Conservation (phyloP, 2,113 vertebrate genomes). For the Elanoides forficatus region DNA sequence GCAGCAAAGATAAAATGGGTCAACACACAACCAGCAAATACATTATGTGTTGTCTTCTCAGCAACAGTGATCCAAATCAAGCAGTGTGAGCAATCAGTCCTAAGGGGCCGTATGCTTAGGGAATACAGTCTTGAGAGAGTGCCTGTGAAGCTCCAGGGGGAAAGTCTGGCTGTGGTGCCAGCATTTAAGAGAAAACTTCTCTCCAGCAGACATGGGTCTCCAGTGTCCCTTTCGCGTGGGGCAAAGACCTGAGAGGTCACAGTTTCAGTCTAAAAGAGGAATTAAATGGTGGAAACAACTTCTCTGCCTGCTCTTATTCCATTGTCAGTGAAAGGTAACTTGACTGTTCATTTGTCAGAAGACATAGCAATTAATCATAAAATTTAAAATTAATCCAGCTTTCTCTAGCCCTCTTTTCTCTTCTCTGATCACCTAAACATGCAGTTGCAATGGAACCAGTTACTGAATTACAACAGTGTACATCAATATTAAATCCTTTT, state of each 20-base stretch:
- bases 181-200: background rate
- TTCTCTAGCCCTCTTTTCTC: background rate
- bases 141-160: background rate
- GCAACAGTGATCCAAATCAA: background rate
- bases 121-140: background rate
- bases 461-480: background rate
- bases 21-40: background rate
- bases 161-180: background rate
- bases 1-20: background rate
- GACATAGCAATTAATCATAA: background rate
- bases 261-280: background rate
- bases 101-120: rapidly evolving
- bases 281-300: background rate
- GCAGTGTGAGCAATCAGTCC: background rate
- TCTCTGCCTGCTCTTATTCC: background rate
- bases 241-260: background rate
- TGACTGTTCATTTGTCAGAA: background rate
- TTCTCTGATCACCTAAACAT: background rate
- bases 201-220: background rate
- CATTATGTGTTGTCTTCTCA: background rate
- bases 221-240: background rate
- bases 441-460: background rate
- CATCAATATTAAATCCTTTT: background rate
- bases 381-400: background rate
- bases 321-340: background rate